A percentile compares a stretch with the other conserved stretches of the same genome.
Evolutionary conservation across 92 coral and sea anemone species (phyloP).

Genomic region (Phenganax subtilis): DNA sequence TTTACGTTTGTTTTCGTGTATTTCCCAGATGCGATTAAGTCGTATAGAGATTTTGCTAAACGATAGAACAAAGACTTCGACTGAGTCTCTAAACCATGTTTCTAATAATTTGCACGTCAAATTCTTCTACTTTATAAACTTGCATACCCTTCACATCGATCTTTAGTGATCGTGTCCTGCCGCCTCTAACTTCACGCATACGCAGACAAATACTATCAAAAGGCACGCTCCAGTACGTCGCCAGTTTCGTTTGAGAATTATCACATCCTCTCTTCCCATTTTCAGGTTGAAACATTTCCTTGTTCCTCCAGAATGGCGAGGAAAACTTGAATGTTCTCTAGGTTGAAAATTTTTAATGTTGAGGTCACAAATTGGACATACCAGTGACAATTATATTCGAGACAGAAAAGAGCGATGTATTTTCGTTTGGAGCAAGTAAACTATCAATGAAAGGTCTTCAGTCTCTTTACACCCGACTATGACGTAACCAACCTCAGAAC

Average conservation of each 20-base stretch:
- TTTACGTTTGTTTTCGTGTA: constrained; percentile 1
- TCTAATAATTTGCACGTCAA: background rate
- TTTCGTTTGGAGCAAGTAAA: background rate
- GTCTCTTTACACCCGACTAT: background rate
- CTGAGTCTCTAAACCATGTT: no score
- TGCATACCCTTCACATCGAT: constrained; percentile 8
- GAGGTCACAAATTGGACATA: background rate
- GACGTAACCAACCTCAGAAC: constrained; percentile 13
- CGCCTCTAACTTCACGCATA: background rate
- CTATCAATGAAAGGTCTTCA: background rate
- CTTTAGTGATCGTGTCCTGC: background rate
- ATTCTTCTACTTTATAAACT: background rate
- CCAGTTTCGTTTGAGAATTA: constrained; percentile 19
- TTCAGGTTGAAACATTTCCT: constrained; percentile 7
- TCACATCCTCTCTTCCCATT: constrained; percentile 29
- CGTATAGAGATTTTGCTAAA: constrained; percentile 34
- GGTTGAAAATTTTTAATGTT: background rate
- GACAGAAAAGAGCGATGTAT: background rate
- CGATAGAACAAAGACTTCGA: no score
- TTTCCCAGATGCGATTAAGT: constrained; percentile 20
- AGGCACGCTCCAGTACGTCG: constrained; percentile 38
- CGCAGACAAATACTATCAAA: constrained; percentile 34
- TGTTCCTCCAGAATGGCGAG: constrained; percentile 25
- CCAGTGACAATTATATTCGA: no score
- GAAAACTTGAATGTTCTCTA: constrained; percentile 29